Conservation (phyloP, 2,797 vertebrate species). For the Gymnothorax javanicus region DNA sequence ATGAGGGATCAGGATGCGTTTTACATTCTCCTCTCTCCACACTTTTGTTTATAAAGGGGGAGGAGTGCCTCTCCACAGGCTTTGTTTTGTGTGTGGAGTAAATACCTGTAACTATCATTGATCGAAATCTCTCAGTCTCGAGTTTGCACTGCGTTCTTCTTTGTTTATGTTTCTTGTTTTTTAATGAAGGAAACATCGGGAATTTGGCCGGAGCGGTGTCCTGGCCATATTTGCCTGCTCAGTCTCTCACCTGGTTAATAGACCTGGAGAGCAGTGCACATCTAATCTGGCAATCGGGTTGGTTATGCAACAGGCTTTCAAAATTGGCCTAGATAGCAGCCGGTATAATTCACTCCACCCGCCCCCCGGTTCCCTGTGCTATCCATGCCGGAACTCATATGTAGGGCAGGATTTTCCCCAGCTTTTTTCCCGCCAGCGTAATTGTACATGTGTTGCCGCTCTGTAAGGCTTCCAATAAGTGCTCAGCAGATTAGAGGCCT, state of each 20-base stretch:
- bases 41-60: background rate
- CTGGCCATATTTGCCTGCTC: background rate
- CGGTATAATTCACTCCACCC: constrained; percentile 52
- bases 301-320: constrained; percentile 69
- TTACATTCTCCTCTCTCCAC: background rate
- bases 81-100: background rate
- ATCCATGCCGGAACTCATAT: constrained; percentile 63
- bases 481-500: constrained; percentile 77
- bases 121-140: background rate
- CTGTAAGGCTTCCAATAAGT: constrained; percentile 66
- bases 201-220: background rate
- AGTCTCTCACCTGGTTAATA: background rate
- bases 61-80: background rate
- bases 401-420: constrained; percentile 74
- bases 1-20: background rate
- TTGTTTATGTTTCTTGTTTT: background rate
- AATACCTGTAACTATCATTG: background rate
- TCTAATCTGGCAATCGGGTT: constrained; percentile 63
- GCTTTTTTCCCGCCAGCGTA: constrained; percentile 57
- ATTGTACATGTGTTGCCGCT: constrained; percentile 59
- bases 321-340: constrained; percentile 59
- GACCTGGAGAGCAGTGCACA: constrained; percentile 49
- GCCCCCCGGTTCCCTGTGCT: constrained; percentile 32
- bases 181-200: background rate
- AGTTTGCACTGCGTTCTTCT: background rate